Base-by-base conservation (phyloP, 2,797 vertebrate genomes). In the Darevskia nairensis region DNA sequence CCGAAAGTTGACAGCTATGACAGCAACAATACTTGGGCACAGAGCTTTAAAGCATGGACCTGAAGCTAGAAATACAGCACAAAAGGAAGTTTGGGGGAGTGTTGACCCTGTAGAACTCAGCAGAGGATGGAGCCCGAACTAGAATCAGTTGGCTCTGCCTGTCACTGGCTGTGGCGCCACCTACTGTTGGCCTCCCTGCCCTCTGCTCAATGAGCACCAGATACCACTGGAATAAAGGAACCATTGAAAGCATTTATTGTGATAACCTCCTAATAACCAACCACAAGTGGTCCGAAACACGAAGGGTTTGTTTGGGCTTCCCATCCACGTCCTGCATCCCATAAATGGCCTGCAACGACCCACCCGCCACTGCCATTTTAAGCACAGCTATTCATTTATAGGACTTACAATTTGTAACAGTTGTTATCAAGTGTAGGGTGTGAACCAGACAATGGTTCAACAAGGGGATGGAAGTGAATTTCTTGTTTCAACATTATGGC, bases 401-500 rank as follows among this genome's bases (percentile, higher is more conserved):
- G 84, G 90, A 80, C 41, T 68, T 41, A 74, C 32, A 10, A 86
- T 69, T 88, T 84, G 76, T 72, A 88, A 64, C 75, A 41, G 64
- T 72, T 55, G 93, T 92, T 93, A 92, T 86, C 89, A 80, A 72
- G 75, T 94, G 64, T 69, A 78, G 11, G 61, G 88, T 88, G 84
- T 92, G 46, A 95, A 95, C 89, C 93, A 95, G 93, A 95, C 93
- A 95, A 87, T 1, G 68, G 96, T 94, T 96, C 95, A 96, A 95
- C 95, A 95, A 96, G 94, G 84, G 91, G 86, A 92, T 94, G 94
- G 92, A 94, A 95, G 77, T 17, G n/a, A 92, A 93, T 71, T 91
- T 94, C 93, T 91, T 96, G 97, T 96, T 96, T 94, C 94, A 89
- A 93, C 96, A 95, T 96, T 95, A 95, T 84, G 94, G 90, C 91